Base-by-base conservation (phyloP, 92 coral and sea anemone genomes). In the Plumapathes pennacea region DNA sequence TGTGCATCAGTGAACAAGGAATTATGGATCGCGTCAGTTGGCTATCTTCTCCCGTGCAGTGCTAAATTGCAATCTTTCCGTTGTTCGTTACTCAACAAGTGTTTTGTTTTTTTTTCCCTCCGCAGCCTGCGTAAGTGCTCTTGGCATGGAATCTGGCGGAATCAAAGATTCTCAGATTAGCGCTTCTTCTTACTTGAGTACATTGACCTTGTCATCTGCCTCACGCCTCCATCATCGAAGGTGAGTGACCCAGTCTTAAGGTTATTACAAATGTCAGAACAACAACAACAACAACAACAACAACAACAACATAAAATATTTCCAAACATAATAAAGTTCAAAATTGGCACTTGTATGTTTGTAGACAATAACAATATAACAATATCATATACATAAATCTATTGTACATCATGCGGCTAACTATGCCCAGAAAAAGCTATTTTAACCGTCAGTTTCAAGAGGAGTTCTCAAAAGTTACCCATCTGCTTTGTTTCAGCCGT, bases 71-170 rank as follows among this genome's bases (percentile, higher is more conserved):
- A 1, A 27, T 2, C 10, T 25, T 27, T 53, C 36, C 12, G 32
- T 2, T 31, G 4, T 18, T 54, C 9, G 1, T 13, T 15, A 9
- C 18, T 54, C 6, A 7, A 17, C 37, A 10, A 56, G 21, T 4
- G 5, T 17, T n/a, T 6, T 32, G 11, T 40, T 50, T 31, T 15
- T 38, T 22, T 21, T 11, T 9, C 44, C 13, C 34, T 29, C n/a
- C 20, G 25, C 33, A 81, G 88, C 77, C 5, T 81, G 88, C 46
- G 51, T 22, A 25, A 11, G 47, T 36, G 38, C 88, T 0, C 66
- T 81, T 21, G 88, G 88, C 3, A 81, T 81, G 88, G 76, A 81
- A 55, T 46, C 74, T 10, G 47, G 62, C 22, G 71, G 44, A 15
- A 74, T 81, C 24, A 58, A 51, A 31, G 53, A 81, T 36, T 72